Conservation (phyloP, 2,888 invertebrate genomes). For the Dioctria rufipes region DNA sequence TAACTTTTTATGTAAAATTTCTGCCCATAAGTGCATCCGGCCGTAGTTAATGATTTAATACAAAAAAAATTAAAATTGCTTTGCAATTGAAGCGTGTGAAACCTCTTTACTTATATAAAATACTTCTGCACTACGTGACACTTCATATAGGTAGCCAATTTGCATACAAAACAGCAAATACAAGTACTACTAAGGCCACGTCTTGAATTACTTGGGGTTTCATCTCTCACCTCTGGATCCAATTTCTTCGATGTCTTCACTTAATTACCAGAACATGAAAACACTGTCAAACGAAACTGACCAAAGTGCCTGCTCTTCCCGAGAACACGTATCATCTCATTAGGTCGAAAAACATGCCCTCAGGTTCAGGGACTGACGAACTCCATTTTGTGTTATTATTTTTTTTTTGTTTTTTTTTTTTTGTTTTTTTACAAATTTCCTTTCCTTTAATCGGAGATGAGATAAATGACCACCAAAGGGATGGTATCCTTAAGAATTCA, state of each 20-base stretch:
- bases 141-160: constrained; percentile 29
- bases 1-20: constrained; percentile 5
- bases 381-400: constrained; percentile 33
- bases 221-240: constrained; percentile 20
- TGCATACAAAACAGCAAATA: constrained; percentile 6
- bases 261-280: constrained; percentile 55
- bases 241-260: constrained; percentile 52
- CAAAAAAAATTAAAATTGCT: constrained; percentile 27
- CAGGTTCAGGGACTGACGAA: constrained; percentile 17
- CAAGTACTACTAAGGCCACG: constrained; percentile 31
- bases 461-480: constrained; percentile 2
- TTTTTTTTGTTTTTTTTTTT: too few species aligned
- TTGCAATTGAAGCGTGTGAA: constrained; percentile 40
- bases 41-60: constrained; percentile 8
- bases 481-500: constrained; percentile 29
- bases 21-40: neutral
- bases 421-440: neutral
- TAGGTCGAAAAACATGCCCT: constrained; percentile 51
- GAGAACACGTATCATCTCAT: constrained; percentile 54
- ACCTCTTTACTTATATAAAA: neutral
- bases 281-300: constrained; percentile 53
- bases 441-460: neutral
- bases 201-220: constrained; percentile 42
- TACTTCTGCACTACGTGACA: constrained; percentile 22
- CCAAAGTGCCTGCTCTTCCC: constrained; percentile 26